A percentile compares a stretch with the other conserved stretches of the same genome.
These are phyloP conservation scores for Lycaon pictus DNA, from an alignment of 2,113 vertebrate genomes.

Conservation along the genomic window DNA sequence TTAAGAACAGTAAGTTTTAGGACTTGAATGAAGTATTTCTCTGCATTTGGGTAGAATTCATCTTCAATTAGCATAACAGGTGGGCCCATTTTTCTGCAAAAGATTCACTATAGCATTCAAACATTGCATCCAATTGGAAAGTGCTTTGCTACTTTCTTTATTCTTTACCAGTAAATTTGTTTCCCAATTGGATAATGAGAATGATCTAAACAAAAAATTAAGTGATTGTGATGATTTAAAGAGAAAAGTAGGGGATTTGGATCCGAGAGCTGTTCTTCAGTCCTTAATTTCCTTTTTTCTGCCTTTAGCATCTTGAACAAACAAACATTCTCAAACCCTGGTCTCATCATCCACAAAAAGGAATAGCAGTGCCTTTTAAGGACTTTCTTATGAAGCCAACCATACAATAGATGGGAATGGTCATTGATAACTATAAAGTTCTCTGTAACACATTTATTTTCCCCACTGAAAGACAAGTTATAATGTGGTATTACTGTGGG, in stretches of 20 bases:
- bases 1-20: background rate
- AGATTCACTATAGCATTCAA: background rate
- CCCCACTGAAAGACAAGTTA: background rate
- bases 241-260: background rate
- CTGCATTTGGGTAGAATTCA: background rate
- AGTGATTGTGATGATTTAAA: background rate
- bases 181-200: background rate
- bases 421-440: background rate
- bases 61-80: background rate
- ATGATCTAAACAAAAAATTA: conserved; percentile 47
- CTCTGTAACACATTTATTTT: background rate
- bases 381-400: background rate
- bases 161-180: background rate
- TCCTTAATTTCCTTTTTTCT: conserved; percentile 14
- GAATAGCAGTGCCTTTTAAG: background rate
- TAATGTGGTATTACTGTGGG: background rate
- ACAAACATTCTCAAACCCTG: background rate
- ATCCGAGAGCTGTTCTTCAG: background rate
- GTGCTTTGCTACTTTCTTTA: conserved; percentile 10
- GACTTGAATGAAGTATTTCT: background rate
- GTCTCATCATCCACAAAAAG: background rate
- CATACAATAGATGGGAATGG: background rate
- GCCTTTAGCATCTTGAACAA: conserved; percentile 14
- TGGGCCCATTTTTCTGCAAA: background rate
- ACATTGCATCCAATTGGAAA: background rate